Base-by-base conservation (phyloP, 23 tunicate species). In the Halocynthia roretzi region DNA sequence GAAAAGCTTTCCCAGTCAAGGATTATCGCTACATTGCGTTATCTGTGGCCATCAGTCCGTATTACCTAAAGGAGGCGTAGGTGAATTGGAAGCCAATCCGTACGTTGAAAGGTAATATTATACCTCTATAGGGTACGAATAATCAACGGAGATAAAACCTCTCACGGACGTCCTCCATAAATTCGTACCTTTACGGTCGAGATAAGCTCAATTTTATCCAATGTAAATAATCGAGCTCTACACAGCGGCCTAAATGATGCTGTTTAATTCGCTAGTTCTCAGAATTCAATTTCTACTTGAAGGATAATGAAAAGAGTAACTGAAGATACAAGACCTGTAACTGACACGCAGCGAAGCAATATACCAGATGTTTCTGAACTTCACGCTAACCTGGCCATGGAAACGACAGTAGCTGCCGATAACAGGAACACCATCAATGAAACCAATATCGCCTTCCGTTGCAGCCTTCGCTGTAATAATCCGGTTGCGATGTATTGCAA, bases 401-500 rank as follows among this genome's bases (percentile, higher is more conserved):
- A 50, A 71, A 40, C 61, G 55, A 53, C 11, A 8, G 76, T 10
- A 11, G 0, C 55, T 17, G 50, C 11, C 14, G 14, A 15, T 9
- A 9, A 53, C 11, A 71, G 9, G 10, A 15, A 9, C 17, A 9
- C 70, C 17, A 65, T 20, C 22, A 11, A 65, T 65, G 17, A 65
- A 9, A 8, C 9, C 15, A 8, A 9, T 15, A 8, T 15, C 10
- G 22, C 19, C 1, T 54, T 74, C 10, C 12, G 18, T 22, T 74
- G 78, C 63, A 53, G 17, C 60, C 31, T 17, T 15, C 78, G 23
- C 11, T 74, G 78, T n/a, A 20, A 56, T 20, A 52, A 54, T 19
- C 78, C 78, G 18, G 61, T 74, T 20, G 55, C 78, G 11, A 74
- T 74, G 78, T 74, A 53, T 48, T 74, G 78, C 63, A 52, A 54